Percentiles rank a stretch among this genome's conserved stretches.
These are phyloP conservation scores for Microctenopoma stevenorrisi DNA, from an alignment of 2,797 vertebrate species.

Conservation along the genomic window DNA sequence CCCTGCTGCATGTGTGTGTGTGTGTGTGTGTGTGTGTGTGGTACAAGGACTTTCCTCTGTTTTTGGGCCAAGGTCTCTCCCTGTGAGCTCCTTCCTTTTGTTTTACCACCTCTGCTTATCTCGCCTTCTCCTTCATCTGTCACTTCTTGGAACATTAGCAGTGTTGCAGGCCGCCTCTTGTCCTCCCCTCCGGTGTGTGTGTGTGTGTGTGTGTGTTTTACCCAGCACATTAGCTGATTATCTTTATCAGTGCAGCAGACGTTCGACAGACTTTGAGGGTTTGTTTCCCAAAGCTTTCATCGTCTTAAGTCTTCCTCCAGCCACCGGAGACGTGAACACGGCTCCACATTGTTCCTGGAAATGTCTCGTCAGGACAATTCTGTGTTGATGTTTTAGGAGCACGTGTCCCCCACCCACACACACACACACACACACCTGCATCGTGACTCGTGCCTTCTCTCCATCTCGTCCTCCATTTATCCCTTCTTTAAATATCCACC, in stretches of 20 bases:
- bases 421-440: too few relatives aligned
- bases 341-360: background rate
- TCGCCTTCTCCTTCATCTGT: constrained; percentile 18
- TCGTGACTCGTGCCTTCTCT: background rate
- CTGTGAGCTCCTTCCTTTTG: constrained; percentile 33
- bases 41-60: constrained; percentile 45
- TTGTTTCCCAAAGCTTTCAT: constrained; percentile 57
- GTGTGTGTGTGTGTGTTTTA: constrained; percentile 32
- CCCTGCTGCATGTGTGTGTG: constrained; percentile 9
- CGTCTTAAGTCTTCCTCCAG: constrained; percentile 27
- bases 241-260: constrained; percentile 54
- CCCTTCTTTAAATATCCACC: constrained; percentile 61
- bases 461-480: constrained; percentile 12
- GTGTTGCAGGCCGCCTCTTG: background rate
- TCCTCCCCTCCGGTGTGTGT: background rate
- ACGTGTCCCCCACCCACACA: too few relatives aligned
- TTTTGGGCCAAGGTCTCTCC: constrained; percentile 75
- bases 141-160: constrained; percentile 27
- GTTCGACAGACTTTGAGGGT: constrained; percentile 24
- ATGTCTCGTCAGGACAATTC: constrained; percentile 15
- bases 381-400: too few relatives aligned
- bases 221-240: constrained; percentile 57
- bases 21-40: constrained; percentile 33
- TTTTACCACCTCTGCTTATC: constrained; percentile 19
- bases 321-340: background rate